These are phyloP conservation scores for Monoplex corrugatus DNA, from an alignment of 2,888 invertebrate genomes.

Conservation along the genomic window DNA sequence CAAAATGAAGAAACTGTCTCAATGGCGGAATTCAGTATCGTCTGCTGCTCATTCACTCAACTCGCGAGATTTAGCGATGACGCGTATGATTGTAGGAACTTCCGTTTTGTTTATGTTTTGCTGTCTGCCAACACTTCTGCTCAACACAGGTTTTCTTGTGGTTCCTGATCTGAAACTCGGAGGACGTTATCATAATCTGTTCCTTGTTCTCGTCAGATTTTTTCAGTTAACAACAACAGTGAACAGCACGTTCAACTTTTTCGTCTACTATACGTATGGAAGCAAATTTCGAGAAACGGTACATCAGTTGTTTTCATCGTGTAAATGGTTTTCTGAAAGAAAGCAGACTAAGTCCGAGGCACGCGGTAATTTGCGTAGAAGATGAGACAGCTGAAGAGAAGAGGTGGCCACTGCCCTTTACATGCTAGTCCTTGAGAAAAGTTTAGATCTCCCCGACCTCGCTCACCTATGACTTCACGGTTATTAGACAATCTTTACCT, in stretches of 20 bases:
- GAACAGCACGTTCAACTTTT: conserved; percentile 4
- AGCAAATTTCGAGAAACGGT: conserved; percentile 10
- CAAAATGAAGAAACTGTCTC: not conserved
- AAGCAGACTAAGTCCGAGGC: too few relatives aligned
- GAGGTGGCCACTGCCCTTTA: too few relatives aligned
- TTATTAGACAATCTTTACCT: too few relatives aligned
- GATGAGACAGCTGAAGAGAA: too few relatives aligned
- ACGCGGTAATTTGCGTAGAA: too few relatives aligned
- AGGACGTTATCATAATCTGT: conserved; percentile 1
- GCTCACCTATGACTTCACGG: too few relatives aligned
- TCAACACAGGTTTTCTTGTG: not conserved
- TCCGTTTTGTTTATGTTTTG: not conserved
- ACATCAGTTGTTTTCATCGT: too few relatives aligned
- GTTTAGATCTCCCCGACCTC: too few relatives aligned
- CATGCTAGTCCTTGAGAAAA: too few relatives aligned
- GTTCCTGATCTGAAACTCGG: not conserved
- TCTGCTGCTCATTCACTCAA: not conserved
- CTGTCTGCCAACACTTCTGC: not conserved
- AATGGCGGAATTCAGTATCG: not conserved
- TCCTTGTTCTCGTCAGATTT: not conserved
- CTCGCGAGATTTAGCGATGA: not conserved
- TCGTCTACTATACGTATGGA: not conserved
- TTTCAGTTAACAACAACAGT: not conserved
- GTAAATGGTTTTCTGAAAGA: too few relatives aligned
- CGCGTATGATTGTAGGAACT: not conserved